These are phyloP conservation scores for Pocillopora verrucosa DNA, from an alignment of 64 coral and sea anemone genomes.

Conservation along the genomic window DNA sequence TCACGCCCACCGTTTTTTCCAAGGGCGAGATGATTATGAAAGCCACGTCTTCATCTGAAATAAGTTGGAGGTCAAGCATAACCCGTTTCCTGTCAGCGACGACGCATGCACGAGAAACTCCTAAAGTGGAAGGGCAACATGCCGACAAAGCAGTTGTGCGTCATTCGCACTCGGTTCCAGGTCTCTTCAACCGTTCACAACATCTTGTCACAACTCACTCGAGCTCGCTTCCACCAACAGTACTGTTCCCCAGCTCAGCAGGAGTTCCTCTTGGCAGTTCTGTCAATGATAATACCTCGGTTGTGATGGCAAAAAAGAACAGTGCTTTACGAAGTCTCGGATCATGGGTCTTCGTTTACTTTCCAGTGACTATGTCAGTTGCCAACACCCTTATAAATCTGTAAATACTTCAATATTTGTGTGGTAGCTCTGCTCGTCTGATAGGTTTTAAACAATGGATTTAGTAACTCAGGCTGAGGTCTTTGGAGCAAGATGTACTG, in stretches of 20 bases:
- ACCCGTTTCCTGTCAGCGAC: background rate
- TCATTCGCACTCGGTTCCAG: background rate
- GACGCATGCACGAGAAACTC: background rate
- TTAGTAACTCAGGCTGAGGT: too few relatives aligned
- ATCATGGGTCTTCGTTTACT: background rate
- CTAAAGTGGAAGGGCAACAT: background rate
- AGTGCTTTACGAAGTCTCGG: background rate
- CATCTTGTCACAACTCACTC: background rate
- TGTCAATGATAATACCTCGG: background rate
- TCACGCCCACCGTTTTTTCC: background rate
- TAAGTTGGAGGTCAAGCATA: background rate
- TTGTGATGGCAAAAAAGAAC: background rate
- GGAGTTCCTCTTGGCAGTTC: background rate
- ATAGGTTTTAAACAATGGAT: too few relatives aligned
- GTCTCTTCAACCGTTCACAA: background rate
- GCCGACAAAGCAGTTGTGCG: background rate
- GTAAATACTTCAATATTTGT: background rate
- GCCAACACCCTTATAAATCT: background rate
- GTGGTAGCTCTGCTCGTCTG: background rate
- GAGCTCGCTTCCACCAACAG: background rate
- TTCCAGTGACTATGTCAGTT: background rate
- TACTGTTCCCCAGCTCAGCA: background rate
- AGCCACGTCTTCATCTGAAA: background rate
- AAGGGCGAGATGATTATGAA: background rate
- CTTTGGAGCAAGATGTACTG: too few relatives aligned